Conservation (phyloP, 2,888 invertebrate species). For the Leptinotarsa tumamoca region DNA sequence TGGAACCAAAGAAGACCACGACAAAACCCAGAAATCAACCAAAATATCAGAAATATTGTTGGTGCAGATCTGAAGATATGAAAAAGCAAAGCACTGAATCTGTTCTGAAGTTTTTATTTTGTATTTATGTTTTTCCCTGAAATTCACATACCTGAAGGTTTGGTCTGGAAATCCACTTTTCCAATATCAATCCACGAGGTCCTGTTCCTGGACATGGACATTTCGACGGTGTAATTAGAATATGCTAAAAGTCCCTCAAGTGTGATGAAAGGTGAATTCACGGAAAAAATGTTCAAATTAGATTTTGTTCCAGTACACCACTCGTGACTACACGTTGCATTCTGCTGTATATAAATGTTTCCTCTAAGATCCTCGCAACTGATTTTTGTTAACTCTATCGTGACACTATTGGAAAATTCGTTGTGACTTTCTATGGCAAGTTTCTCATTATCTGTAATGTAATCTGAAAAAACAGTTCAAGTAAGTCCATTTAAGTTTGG, state of each 20-base stretch:
- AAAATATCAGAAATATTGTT: too few species aligned
- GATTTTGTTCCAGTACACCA: slow-evolving; percentile 25
- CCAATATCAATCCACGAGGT: background rate
- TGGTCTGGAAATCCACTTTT: slow-evolving; percentile 15
- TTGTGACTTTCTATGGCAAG: background rate
- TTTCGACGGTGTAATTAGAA: slow-evolving; percentile 39
- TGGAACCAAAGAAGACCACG: too few species aligned
- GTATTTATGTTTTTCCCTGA: too few species aligned
- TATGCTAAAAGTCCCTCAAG: slow-evolving; percentile 38
- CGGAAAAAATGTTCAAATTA: background rate
- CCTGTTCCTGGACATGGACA: slow-evolving; percentile 30
- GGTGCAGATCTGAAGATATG: too few species aligned
- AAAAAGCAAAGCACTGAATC: too few species aligned
- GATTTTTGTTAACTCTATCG: slow-evolving; percentile 5
- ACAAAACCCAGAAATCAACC: too few species aligned
- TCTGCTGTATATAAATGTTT: slow-evolving; percentile 21
- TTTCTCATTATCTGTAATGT: slow-evolving; percentile 14
- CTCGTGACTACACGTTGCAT: slow-evolving; percentile 10
- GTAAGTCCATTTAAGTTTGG: too few species aligned
- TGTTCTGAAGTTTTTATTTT: too few species aligned
- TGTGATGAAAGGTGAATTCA: background rate
- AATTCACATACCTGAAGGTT: slow-evolving; percentile 28
- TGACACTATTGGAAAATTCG: background rate
- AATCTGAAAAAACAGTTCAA: slow-evolving; percentile 4
- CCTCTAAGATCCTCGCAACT: slow-evolving; percentile 21